A percentile compares a stretch with the other conserved stretches of the same genome.
Conservation (phyloP, 2,888 invertebrate genomes). For the Andrena dorsata region DNA sequence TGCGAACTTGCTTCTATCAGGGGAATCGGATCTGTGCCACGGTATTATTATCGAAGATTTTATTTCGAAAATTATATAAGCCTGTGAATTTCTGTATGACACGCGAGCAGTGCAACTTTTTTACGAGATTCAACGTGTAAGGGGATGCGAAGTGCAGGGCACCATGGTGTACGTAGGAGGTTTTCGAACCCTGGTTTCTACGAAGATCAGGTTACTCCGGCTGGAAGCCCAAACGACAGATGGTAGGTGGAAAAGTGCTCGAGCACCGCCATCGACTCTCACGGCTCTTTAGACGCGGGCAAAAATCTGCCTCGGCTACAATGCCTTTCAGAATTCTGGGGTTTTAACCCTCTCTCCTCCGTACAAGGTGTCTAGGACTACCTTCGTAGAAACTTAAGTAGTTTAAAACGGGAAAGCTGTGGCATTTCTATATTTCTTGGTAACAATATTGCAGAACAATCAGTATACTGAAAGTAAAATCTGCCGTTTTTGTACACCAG, state of each 20-base stretch:
- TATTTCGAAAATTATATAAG: too few species aligned
- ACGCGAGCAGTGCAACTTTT: constrained; percentile 46
- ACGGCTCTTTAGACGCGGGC: constrained; percentile 73
- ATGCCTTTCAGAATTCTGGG: constrained; percentile 54
- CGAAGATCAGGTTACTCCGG: constrained; percentile 79
- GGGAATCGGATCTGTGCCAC: too few species aligned
- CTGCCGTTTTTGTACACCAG: too few species aligned
- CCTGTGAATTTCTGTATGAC: neutral
- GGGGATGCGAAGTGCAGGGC: constrained; percentile 56
- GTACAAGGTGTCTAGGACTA: constrained; percentile 34
- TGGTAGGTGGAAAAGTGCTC: constrained; percentile 82
- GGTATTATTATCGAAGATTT: too few species aligned
- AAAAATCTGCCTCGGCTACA: constrained; percentile 55
- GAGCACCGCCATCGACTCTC: constrained; percentile 75
- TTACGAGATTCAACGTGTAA: constrained; percentile 46
- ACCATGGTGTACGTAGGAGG: constrained; percentile 55
- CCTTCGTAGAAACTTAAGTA: too few species aligned
- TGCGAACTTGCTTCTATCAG: too few species aligned
- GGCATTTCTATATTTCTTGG: neutral
- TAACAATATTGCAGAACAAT: too few species aligned
- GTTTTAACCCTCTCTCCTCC: constrained; percentile 43
- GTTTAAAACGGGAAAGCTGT: neutral
- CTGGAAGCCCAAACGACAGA: constrained; percentile 79
- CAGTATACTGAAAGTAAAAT: too few species aligned
- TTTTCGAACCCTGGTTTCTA: constrained; percentile 77